A percentile compares a stretch with the other conserved stretches of the same genome.
These are phyloP conservation scores for Eleutherodactylus coqui DNA, from an alignment of 2,797 vertebrate genomes.

Conservation along the genomic window DNA sequence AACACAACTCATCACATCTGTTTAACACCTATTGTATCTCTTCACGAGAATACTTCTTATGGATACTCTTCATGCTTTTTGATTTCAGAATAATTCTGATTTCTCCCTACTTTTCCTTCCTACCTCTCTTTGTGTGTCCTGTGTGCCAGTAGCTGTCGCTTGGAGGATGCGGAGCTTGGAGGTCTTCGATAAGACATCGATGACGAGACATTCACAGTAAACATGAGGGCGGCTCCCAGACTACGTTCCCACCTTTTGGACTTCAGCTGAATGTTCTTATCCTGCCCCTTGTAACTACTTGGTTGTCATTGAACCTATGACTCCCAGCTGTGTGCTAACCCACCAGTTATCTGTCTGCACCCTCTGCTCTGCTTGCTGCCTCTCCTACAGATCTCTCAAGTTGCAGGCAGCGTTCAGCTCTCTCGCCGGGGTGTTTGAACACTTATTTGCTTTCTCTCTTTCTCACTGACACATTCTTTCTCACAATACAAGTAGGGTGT, in stretches of 20 bases:
- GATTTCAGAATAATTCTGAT: neutral
- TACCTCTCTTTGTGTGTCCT: slow-evolving; percentile 53
- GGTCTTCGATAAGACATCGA: slow-evolving; percentile 59
- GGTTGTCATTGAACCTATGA: neutral
- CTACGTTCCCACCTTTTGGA: neutral
- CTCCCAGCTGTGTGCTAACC: neutral
- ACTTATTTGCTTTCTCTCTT: slow-evolving; percentile 47
- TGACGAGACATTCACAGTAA: slow-evolving; percentile 59
- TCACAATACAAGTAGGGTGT: slow-evolving; percentile 54
- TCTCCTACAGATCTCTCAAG: slow-evolving; percentile 1
- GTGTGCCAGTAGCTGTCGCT: slow-evolving; percentile 29
- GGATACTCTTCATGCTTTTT: neutral
- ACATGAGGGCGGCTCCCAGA: slow-evolving; percentile 48
- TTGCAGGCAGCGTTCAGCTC: neutral
- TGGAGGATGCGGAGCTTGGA: slow-evolving; percentile 8
- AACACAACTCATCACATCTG: slow-evolving; percentile 30
- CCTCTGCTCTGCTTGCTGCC: neutral
- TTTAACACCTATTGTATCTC: neutral
- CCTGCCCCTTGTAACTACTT: neutral
- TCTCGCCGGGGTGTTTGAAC: slow-evolving; percentile 29
- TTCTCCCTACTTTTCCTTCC: neutral
- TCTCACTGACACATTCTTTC: slow-evolving; percentile 58
- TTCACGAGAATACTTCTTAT: neutral
- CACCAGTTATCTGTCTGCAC: neutral
- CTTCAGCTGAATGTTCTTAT: neutral